Conservation (phyloP, 2,797 vertebrate genomes). For the Protosalanx chinensis region DNA sequence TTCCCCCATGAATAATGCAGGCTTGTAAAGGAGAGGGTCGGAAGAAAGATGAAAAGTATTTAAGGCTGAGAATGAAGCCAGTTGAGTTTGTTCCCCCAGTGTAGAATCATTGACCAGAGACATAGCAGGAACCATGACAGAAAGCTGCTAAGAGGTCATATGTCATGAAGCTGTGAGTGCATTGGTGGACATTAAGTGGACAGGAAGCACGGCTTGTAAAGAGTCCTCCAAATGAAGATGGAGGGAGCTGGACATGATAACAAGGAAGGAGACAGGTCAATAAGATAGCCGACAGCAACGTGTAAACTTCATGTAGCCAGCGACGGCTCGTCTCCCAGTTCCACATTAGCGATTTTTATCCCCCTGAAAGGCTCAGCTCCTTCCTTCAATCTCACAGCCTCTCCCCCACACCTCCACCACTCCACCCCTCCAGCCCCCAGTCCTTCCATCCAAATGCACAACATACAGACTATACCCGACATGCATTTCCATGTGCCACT, state of each 20-base stretch:
- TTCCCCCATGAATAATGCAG: slow-evolving; percentile 70
- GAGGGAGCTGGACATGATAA: slow-evolving; percentile 46
- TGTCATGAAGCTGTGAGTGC: slow-evolving; percentile 36
- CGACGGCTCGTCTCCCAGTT: slow-evolving; percentile 53
- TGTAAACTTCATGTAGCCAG: slow-evolving; percentile 64
- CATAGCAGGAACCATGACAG: slow-evolving; percentile 43
- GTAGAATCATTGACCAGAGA: background rate
- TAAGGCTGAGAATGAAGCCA: slow-evolving; percentile 50
- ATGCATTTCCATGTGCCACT: slow-evolving; percentile 61
- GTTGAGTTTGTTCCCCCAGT: background rate
- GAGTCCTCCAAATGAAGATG: slow-evolving; percentile 36
- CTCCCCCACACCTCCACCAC: slow-evolving; percentile 26
- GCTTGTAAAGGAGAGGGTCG: slow-evolving; percentile 52
- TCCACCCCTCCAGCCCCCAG: slow-evolving; percentile 24
- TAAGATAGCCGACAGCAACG: slow-evolving; percentile 55
- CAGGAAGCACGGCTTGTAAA: slow-evolving; percentile 55
- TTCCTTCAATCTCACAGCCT: slow-evolving; percentile 17
- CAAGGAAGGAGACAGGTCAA: slow-evolving; percentile 58
- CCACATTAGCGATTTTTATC: slow-evolving; percentile 39
- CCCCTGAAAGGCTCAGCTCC: slow-evolving; percentile 36
- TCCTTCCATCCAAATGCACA: slow-evolving; percentile 39
- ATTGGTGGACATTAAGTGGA: slow-evolving; percentile 46
- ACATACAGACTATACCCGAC: slow-evolving; percentile 47
- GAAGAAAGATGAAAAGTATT: slow-evolving; percentile 20
- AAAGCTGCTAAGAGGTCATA: slow-evolving; percentile 50